Conservation (phyloP, 1,140 invertebrate species). For the Drosophila sucinea region DNA sequence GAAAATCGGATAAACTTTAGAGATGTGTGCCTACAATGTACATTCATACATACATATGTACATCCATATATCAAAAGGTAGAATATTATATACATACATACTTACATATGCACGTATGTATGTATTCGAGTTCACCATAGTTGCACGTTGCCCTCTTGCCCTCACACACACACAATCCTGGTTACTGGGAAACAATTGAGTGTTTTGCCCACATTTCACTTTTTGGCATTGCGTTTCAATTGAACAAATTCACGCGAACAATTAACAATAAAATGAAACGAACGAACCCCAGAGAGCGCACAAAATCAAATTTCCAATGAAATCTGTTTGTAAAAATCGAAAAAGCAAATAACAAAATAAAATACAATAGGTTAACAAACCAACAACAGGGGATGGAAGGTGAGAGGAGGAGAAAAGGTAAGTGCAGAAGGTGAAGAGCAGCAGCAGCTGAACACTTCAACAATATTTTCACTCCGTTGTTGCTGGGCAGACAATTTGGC, state of each 20-base stretch:
- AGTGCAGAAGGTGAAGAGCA: constrained; percentile 11
- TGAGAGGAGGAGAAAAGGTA: not conserved
- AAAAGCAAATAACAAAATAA: constrained; percentile 53
- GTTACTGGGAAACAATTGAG: constrained; percentile 52
- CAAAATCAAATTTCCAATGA: constrained; percentile 66
- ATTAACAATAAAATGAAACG: constrained; percentile 70
- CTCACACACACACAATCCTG: constrained; percentile 27
- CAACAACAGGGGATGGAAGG: not conserved
- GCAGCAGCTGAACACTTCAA: constrained; percentile 28
- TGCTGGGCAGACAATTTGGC: constrained; percentile 53
- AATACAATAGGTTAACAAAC: constrained; percentile 42
- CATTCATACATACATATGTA: too few relatives aligned
- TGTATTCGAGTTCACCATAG: constrained; percentile 10
- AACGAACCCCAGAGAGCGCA: constrained; percentile 21
- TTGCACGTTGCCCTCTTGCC: constrained; percentile 36
- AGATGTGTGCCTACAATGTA: too few relatives aligned
- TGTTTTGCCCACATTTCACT: constrained; percentile 80
- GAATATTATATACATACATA: too few relatives aligned
- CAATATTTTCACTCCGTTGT: constrained; percentile 19
- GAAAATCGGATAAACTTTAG: too few relatives aligned
- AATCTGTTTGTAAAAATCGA: constrained; percentile 44
- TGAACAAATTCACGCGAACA: constrained; percentile 82
- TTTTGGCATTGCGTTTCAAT: constrained; percentile 78
- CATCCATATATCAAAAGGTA: too few relatives aligned
- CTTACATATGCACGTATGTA: too few relatives aligned